These are phyloP conservation scores for Alethe castanea DNA, from an alignment of 2,113 vertebrate species.

Conservation along the genomic window DNA sequence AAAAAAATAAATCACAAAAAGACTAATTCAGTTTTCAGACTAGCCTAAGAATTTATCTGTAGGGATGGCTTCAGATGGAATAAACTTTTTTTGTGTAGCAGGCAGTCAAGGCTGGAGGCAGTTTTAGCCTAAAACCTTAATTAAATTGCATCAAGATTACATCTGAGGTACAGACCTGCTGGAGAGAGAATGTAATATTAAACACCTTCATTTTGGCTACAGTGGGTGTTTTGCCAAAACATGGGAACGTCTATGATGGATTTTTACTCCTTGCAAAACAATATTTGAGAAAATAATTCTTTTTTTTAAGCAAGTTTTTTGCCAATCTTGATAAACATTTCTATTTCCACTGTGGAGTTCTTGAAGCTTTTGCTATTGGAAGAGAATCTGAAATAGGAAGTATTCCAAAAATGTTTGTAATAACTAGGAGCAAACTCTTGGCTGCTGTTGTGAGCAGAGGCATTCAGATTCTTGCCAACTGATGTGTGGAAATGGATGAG, in stretches of 20 bases:
- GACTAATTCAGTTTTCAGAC: neutral
- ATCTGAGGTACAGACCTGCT: neutral
- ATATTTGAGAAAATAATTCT: neutral
- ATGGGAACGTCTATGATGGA: neutral
- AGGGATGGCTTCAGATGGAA: neutral
- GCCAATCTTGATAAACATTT: neutral
- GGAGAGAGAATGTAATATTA: neutral
- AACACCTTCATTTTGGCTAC: neutral
- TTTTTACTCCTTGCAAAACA: neutral
- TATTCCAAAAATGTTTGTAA: neutral
- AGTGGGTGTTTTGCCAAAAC: neutral
- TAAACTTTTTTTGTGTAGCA: neutral
- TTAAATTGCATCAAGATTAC: neutral
- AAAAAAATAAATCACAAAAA: neutral
- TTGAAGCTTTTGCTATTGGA: neutral
- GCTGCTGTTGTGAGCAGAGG: neutral
- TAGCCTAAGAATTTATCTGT: neutral
- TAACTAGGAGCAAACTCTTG: slow-evolving; percentile 1
- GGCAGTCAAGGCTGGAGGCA: neutral
- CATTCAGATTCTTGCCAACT: neutral
- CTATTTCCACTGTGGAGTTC: neutral
- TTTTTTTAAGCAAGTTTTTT: neutral
- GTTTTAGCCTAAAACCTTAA: neutral
- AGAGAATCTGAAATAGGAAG: neutral
- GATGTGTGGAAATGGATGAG: neutral